phyloP scores from a whole-genome alignment of 2,888 invertebrate species.

The Perizoma affinitatum region DNA sequence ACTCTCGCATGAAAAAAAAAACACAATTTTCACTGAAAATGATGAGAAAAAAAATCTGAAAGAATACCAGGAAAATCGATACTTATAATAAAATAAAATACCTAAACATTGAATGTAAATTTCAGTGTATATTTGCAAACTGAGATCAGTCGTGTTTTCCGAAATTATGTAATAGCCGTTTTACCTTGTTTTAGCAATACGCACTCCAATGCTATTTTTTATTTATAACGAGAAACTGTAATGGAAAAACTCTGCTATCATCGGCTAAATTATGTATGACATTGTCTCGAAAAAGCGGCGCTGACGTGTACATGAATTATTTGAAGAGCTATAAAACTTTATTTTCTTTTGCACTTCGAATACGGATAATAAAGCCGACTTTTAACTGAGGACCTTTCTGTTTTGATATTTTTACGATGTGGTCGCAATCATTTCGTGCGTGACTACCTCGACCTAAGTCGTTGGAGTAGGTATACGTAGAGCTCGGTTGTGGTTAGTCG shows the following conservation, averaged over 20 bases:
- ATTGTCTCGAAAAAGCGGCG: slow-evolving; percentile 36
- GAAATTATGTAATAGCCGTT: slow-evolving; percentile 39
- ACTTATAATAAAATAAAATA: too few relatives aligned
- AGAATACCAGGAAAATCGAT: too few relatives aligned
- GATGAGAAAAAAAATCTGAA: too few relatives aligned
- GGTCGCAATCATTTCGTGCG: slow-evolving; percentile 28
- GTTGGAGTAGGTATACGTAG: slow-evolving; percentile 32
- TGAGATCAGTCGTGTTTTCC: slow-evolving; percentile 30
- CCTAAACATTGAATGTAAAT: too few relatives aligned
- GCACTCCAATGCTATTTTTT: slow-evolving; percentile 36
- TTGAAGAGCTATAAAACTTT: slow-evolving; percentile 30
- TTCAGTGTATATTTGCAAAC: slow-evolving; percentile 1
- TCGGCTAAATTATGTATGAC: slow-evolving; percentile 41
- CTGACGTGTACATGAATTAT: slow-evolving; percentile 38
- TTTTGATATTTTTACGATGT: slow-evolving; percentile 34
- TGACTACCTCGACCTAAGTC: slow-evolving; percentile 28
- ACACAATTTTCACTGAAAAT: not conserved
- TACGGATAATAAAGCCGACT: slow-evolving; percentile 26
- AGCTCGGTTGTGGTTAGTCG: slow-evolving; percentile 21
- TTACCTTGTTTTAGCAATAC: slow-evolving; percentile 27
- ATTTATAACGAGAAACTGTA: slow-evolving; percentile 40
- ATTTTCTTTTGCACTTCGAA: slow-evolving; percentile 36
- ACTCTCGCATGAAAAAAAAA: not conserved
- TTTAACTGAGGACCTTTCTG: slow-evolving; percentile 29
- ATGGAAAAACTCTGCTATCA: slow-evolving; percentile 45